These are phyloP conservation scores for Choloepus hoffmanni DNA, from an alignment of 2,113 vertebrate species.

Conservation along the genomic window DNA sequence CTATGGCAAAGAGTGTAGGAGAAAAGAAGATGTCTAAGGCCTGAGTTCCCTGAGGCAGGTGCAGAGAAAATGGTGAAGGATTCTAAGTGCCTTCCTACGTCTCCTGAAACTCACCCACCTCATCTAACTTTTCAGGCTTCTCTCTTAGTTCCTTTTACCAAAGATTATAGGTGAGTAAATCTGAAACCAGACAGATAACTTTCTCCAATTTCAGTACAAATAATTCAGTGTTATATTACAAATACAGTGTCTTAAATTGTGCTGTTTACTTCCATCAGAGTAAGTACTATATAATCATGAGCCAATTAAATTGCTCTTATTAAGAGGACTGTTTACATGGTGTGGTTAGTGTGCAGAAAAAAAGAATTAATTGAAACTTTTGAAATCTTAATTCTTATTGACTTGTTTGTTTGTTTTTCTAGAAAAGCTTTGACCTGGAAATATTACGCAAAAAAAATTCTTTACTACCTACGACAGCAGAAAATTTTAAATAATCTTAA, in stretches of 20 bases:
- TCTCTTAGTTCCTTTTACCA: background rate
- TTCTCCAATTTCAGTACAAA: background rate
- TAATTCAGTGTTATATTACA: background rate
- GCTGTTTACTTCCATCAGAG: background rate
- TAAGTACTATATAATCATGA: background rate
- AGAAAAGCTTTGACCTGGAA: constrained; percentile 97
- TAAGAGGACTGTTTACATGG: background rate
- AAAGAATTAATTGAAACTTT: background rate
- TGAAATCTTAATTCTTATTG: background rate
- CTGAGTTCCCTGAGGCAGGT: background rate
- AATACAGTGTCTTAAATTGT: background rate
- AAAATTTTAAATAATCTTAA: constrained; percentile 95
- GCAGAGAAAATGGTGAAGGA: background rate
- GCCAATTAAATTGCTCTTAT: background rate
- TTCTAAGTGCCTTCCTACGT: background rate
- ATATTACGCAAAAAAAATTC: constrained; percentile 99
- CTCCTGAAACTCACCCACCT: background rate
- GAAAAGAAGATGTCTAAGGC: background rate
- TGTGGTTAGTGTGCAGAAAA: background rate
- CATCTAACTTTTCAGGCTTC: background rate
- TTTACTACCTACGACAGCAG: constrained; percentile 97
- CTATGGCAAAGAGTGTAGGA: background rate
- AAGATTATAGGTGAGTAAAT: background rate
- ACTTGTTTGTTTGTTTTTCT: constrained; percentile 67
- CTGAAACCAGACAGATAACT: background rate